Conservation (phyloP, 2,888 invertebrate species). For the Amiota minor region DNA sequence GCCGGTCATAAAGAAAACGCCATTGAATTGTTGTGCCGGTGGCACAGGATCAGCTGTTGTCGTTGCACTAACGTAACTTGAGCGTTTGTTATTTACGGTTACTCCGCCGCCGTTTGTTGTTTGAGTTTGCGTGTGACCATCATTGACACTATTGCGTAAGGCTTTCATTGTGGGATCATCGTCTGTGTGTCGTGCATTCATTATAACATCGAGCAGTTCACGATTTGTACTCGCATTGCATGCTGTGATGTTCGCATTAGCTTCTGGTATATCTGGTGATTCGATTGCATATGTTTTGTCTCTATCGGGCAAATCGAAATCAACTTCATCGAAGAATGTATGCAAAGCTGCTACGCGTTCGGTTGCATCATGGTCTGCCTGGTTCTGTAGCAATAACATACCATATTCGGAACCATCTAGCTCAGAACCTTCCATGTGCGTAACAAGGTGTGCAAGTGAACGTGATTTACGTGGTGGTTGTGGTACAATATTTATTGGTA, state of each 20-base stretch:
- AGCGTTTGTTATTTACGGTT: constrained; percentile 35
- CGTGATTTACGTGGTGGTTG: constrained; percentile 86
- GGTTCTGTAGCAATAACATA: constrained; percentile 74
- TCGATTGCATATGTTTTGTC: constrained; percentile 55
- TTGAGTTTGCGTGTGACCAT: background rate
- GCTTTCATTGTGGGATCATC: constrained; percentile 72
- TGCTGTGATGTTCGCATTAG: constrained; percentile 55
- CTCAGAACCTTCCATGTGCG: constrained; percentile 75
- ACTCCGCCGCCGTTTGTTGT: background rate
- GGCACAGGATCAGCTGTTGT: constrained; percentile 42
- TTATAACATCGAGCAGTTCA: constrained; percentile 77
- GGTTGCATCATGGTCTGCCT: constrained; percentile 52
- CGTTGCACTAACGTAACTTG: constrained; percentile 39
- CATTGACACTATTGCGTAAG: constrained; percentile 58
- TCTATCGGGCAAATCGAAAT: constrained; percentile 62
- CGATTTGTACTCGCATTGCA: constrained; percentile 74
- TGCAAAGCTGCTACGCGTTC: constrained; percentile 66
- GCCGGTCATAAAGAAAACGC: constrained; percentile 77
- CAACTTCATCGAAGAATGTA: constrained; percentile 69
- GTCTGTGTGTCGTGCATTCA: constrained; percentile 75
- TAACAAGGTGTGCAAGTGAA: constrained; percentile 81
- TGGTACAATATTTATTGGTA: constrained; percentile 85
- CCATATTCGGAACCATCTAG: constrained; percentile 72
- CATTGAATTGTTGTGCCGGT: constrained; percentile 76
- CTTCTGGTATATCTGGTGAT: constrained; percentile 64